phyloP scores from a whole-genome alignment of 2,797 vertebrate species.

The Eulemur coronatus region DNA sequence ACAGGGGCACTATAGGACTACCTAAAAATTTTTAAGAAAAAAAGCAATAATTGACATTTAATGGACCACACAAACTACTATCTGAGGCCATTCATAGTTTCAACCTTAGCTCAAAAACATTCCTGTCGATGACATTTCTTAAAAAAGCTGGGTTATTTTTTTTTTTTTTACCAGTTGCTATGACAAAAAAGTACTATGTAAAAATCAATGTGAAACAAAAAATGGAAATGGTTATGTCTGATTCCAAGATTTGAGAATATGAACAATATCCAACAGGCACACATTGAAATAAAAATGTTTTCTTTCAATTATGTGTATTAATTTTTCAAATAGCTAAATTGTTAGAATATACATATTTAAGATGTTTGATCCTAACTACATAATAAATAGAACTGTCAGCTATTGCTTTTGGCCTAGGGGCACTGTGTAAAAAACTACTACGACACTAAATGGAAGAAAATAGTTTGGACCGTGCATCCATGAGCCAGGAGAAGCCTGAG shows the following conservation, averaged over 20 bases:
- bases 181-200: not conserved
- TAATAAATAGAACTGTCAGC: not conserved
- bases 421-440: not conserved
- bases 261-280: not conserved
- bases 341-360: not conserved
- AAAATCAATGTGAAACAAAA: slow-evolving; percentile 29
- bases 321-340: slow-evolving; percentile 25
- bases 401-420: not conserved
- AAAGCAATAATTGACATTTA: not conserved
- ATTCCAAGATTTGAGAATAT: not conserved
- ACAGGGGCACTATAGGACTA: not conserved
- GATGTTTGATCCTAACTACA: not conserved
- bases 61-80: not conserved
- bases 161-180: not conserved
- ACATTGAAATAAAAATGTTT: not conserved
- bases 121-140: not conserved
- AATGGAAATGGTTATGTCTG: not conserved
- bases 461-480: not conserved
- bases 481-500: not conserved
- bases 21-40: not conserved
- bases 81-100: slow-evolving; percentile 27
- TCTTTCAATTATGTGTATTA: slow-evolving; percentile 7
- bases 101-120: slow-evolving; percentile 23
- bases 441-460: not conserved
- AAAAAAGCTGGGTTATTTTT: not conserved